Evolutionary conservation across 2,113 vertebrate species (phyloP).

Genomic region (Oreochromis niloticus): DNA sequence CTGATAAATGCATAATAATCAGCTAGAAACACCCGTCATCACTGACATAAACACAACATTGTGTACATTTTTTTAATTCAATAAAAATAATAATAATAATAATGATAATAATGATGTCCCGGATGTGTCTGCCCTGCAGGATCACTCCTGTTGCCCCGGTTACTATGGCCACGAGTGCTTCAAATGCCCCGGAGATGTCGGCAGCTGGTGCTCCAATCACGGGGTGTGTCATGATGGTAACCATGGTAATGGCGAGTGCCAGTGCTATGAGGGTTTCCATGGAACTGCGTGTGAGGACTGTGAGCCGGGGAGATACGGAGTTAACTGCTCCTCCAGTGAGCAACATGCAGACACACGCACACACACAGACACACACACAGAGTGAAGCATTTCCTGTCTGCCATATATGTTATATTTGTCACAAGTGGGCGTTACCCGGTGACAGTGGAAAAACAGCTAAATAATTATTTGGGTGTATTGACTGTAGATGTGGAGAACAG

Average conservation of each 20-base stretch:
- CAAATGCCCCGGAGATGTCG: constrained; percentile 82
- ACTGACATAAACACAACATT: not conserved
- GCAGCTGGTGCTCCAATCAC: constrained; percentile 82
- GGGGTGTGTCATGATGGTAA: constrained; percentile 85
- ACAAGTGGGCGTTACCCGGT: not conserved
- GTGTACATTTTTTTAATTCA: not conserved
- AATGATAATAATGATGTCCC: not conserved
- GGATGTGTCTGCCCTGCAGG: constrained; percentile 59
- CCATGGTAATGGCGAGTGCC: constrained; percentile 84
- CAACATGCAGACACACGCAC: not conserved
- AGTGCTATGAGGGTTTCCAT: constrained; percentile 89
- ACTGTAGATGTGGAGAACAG: not conserved
- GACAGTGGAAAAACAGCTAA: not conserved
- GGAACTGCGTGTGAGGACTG: constrained; percentile 94
- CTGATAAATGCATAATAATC: not conserved
- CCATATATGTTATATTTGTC: not conserved
- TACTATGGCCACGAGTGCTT: constrained; percentile 88
- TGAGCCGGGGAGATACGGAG: constrained; percentile 85
- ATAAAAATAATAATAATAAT: rapidly evolving
- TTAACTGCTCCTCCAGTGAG: constrained; percentile 74
- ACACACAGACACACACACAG: not conserved
- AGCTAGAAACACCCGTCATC: not conserved
- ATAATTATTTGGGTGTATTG: not conserved
- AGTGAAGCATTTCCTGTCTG: not conserved
- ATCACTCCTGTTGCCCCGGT: constrained; percentile 82